These are phyloP conservation scores for Ploceus nigricollis DNA, from an alignment of 2,113 vertebrate genomes.

Conservation along the genomic window DNA sequence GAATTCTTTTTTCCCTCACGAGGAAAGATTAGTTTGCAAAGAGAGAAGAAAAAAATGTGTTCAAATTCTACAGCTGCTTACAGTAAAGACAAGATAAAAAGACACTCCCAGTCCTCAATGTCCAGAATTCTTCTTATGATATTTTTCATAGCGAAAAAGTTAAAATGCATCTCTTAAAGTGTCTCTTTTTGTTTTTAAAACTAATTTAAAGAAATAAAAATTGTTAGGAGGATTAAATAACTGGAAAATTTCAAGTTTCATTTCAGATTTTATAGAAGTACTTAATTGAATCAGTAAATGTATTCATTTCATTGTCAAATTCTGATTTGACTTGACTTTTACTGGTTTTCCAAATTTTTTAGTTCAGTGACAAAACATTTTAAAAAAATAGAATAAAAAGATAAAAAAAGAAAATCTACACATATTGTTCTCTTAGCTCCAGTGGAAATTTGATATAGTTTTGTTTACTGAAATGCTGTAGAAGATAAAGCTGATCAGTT, in stretches of 20 bases:
- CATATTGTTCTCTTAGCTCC: not conserved
- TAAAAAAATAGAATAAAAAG: not conserved
- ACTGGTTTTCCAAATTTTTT: not conserved
- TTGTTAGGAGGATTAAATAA: not conserved
- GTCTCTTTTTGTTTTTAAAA: not conserved
- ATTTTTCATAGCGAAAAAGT: not conserved
- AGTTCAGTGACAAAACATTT: not conserved
- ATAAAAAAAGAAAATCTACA: not conserved
- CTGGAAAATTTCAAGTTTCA: not conserved
- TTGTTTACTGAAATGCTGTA: not conserved
- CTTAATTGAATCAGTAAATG: not conserved
- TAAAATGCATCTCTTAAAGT: not conserved
- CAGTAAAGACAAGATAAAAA: not conserved
- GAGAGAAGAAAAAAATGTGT: not conserved
- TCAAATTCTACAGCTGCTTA: not conserved
- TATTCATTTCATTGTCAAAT: not conserved
- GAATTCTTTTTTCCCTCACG: accelerated
- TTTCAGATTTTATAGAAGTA: not conserved
- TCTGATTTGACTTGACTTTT: not conserved
- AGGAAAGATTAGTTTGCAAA: not conserved
- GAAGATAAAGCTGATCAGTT: not conserved
- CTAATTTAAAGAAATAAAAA: not conserved
- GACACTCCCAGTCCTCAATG: not conserved
- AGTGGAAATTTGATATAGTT: not conserved
- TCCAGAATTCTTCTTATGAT: not conserved